These are phyloP conservation scores for Euwallacea fornicatus DNA, from an alignment of 1,140 invertebrate species.

Conservation along the genomic window DNA sequence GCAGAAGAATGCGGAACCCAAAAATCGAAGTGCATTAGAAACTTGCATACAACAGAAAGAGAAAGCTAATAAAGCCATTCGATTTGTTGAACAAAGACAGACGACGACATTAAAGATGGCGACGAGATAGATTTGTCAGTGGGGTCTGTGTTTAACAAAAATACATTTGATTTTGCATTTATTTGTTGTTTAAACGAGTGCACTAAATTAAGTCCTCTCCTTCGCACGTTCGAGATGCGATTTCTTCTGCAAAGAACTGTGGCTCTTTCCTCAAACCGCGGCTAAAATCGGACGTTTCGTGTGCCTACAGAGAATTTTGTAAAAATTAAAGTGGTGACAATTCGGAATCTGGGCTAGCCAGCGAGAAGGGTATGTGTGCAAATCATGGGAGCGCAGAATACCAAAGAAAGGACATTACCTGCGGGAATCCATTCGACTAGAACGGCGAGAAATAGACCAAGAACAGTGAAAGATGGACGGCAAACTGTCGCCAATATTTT, in stretches of 20 bases:
- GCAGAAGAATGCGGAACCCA: not conserved
- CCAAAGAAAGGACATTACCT: conserved; percentile 74
- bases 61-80: not conserved
- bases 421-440: conserved; percentile 64
- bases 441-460: conserved; percentile 68
- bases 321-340: conserved; percentile 42
- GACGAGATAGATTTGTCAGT: conserved; percentile 44
- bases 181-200: conserved; percentile 34
- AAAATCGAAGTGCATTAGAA: conserved; percentile 6
- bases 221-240: not conserved
- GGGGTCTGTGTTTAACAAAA: conserved; percentile 41
- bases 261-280: conserved; percentile 6
- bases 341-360: conserved; percentile 40
- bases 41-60: not conserved
- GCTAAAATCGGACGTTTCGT: conserved; percentile 30
- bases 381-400: conserved; percentile 84
- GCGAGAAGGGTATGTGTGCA: conserved; percentile 48
- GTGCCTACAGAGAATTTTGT: conserved; percentile 34
- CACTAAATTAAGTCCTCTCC: conserved; percentile 1
- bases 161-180: conserved; percentile 33
- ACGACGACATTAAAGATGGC: conserved; percentile 45
- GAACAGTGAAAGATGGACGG: conserved; percentile 73
- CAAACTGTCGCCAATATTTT: conserved; percentile 85
- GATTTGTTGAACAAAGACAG: conserved; percentile 2
- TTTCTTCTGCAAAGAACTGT: not conserved